Evolutionary conservation across 2,113 vertebrate species (phyloP).

Genomic region (Salminus brasiliensis): DNA sequence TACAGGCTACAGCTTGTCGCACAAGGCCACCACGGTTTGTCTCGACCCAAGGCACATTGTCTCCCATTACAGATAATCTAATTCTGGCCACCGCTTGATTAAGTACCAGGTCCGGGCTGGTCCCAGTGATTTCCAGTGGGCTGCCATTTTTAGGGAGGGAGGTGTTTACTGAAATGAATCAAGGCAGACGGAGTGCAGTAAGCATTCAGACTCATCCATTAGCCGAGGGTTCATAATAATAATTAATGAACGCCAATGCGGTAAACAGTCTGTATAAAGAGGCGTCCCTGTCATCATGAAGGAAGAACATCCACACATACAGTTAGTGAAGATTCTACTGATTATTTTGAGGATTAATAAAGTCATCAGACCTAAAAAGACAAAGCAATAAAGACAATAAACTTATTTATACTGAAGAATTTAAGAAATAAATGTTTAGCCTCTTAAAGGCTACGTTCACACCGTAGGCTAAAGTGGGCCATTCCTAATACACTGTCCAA

Average conservation of each 20-base stretch:
- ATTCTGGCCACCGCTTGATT: constrained; percentile 44
- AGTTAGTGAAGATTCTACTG: background rate
- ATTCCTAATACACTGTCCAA: too few relatives aligned
- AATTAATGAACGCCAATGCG: constrained; percentile 20
- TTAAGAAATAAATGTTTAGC: too few relatives aligned
- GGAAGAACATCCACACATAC: background rate
- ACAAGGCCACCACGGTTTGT: constrained; percentile 4
- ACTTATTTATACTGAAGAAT: too few relatives aligned
- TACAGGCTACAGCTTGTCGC: constrained; percentile 19
- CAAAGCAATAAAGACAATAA: too few relatives aligned
- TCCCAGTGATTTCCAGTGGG: constrained; percentile 33
- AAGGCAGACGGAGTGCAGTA: constrained; percentile 25
- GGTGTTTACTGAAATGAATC: constrained; percentile 47
- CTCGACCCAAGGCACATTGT: constrained; percentile 22
- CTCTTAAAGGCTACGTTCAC: too few relatives aligned
- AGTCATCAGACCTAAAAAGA: background rate
- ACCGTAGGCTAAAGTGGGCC: too few relatives aligned
- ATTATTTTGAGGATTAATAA: background rate
- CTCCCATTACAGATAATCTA: constrained; percentile 47
- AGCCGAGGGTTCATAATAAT: constrained; percentile 19
- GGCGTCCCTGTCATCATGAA: constrained; percentile 16
- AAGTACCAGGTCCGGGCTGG: constrained; percentile 38
- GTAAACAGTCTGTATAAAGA: constrained; percentile 23
- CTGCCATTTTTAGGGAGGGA: constrained; percentile 31
- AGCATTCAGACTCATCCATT: constrained; percentile 40